A percentile compares a stretch with the other conserved stretches of the same genome.
These are phyloP conservation scores for Cottus gobio DNA, from an alignment of 2,113 vertebrate genomes.

Conservation along the genomic window DNA sequence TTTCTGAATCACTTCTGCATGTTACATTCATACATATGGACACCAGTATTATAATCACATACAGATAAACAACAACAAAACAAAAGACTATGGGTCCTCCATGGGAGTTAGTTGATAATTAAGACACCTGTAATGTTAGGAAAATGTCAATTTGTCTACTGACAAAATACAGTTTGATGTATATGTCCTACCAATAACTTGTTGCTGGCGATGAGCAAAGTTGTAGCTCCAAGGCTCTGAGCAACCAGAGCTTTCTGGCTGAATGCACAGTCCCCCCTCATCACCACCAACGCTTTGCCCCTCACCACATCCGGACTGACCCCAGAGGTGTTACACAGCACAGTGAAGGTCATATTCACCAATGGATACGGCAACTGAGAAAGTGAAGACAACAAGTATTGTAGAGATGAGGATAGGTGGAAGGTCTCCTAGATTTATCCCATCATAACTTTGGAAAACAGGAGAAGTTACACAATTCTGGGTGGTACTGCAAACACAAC, in stretches of 20 bases:
- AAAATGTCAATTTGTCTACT: not conserved
- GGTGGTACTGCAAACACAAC: not conserved
- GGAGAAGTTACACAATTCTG: not conserved
- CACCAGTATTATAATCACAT: not conserved
- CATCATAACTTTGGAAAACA: not conserved
- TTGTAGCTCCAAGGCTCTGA: slow-evolving; percentile 82
- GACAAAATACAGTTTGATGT: not conserved
- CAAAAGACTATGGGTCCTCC: not conserved
- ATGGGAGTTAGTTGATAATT: no score
- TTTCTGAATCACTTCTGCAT: slow-evolving; percentile 18
- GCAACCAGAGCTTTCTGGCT: slow-evolving; percentile 89
- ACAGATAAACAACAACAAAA: not conserved
- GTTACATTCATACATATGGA: not conserved
- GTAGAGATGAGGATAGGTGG: not conserved
- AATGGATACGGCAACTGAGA: slow-evolving; percentile 80
- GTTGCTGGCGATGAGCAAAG: slow-evolving; percentile 88
- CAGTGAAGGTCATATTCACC: slow-evolving; percentile 83
- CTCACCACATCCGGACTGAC: slow-evolving; percentile 73
- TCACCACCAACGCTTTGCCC: slow-evolving; percentile 88
- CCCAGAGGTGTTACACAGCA: slow-evolving; percentile 85
- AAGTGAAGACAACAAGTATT: slow-evolving; percentile 24
- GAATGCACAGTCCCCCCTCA: slow-evolving; percentile 86
- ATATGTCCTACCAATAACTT: slow-evolving; percentile 81
- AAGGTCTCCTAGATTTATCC: not conserved
- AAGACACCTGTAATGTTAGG: not conserved